Evolutionary conservation across 1,140 invertebrate genomes (phyloP).

Genomic region (Glomeris maerens): DNA sequence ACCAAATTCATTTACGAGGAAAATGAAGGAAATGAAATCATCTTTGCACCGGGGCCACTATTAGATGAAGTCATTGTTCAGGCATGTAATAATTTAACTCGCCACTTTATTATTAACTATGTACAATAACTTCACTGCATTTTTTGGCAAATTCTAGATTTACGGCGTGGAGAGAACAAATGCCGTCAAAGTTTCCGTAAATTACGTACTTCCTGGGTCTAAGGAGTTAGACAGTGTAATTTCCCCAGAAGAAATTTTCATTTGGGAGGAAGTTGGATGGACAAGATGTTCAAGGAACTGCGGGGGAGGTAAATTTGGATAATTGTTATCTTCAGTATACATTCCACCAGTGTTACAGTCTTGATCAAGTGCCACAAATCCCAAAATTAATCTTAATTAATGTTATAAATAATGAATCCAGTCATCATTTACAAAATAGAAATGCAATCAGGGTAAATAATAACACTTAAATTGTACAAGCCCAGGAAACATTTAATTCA

Average conservation of each 20-base stretch:
- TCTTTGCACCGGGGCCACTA: conserved; percentile 41
- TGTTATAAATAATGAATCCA: too few relatives aligned
- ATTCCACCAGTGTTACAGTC: too few relatives aligned
- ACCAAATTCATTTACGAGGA: conserved; percentile 39
- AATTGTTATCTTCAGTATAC: too few relatives aligned
- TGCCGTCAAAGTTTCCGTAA: background rate
- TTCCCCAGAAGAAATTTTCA: background rate
- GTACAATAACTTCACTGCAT: background rate
- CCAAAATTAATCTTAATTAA: too few relatives aligned
- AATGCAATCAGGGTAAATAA: too few relatives aligned
- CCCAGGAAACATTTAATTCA: too few relatives aligned
- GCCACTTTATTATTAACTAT: background rate
- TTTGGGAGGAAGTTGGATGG: conserved; percentile 7
- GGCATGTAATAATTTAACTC: conserved; percentile 35
- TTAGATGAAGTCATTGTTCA: conserved; percentile 41
- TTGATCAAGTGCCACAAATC: too few relatives aligned
- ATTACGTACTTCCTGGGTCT: conserved; percentile 5
- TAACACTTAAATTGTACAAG: too few relatives aligned
- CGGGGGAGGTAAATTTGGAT: conserved; percentile 6
- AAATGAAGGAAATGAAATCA: conserved; percentile 31
- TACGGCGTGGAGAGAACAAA: background rate
- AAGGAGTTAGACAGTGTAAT: background rate
- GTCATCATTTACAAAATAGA: too few relatives aligned
- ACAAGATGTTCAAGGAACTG: conserved; percentile 2
- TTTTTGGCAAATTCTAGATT: background rate